Percentiles rank a stretch among this genome's conserved stretches.
Conservation (phyloP, 2,113 vertebrate species). For the Alectura lathami region DNA sequence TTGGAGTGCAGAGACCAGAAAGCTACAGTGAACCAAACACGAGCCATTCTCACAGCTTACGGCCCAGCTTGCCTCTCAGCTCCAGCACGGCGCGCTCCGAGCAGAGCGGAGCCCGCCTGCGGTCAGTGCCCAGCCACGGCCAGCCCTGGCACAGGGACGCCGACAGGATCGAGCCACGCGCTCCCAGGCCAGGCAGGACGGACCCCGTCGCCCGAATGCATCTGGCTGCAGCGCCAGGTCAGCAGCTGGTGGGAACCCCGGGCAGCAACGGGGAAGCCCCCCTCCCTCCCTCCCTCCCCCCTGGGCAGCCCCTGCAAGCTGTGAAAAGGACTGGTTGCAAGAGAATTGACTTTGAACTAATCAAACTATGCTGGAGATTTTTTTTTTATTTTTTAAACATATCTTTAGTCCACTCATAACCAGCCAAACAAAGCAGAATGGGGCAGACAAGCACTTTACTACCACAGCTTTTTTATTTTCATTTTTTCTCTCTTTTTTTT, state of each 20-base stretch:
- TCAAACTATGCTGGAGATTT: slow-evolving; percentile 92
- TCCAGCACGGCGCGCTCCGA: neutral
- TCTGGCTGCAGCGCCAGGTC: neutral
- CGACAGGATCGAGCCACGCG: neutral
- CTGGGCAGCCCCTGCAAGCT: slow-evolving; percentile 89
- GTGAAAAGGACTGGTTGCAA: slow-evolving; percentile 98
- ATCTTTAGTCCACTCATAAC: slow-evolving; percentile 99
- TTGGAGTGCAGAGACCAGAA: slow-evolving; percentile 99
- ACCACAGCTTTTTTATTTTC: slow-evolving; percentile 86
- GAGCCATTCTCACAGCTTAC: slow-evolving; percentile 99
- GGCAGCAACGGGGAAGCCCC: neutral
- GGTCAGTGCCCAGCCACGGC: neutral
- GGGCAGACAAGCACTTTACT: slow-evolving; percentile 98
- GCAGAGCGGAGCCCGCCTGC: too few species aligned
- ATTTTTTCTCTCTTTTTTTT: neutral
- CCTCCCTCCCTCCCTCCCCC: too few species aligned
- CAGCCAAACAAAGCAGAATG: slow-evolving; percentile 99
- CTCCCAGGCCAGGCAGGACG: neutral
- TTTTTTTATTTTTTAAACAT: slow-evolving; percentile 64
- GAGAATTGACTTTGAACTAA: slow-evolving; percentile 96
- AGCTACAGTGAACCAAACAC: slow-evolving; percentile 99
- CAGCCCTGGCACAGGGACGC: neutral
- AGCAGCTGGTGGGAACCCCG: neutral
- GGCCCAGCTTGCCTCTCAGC: slow-evolving; percentile 20
- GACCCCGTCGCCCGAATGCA: neutral